A percentile compares a stretch with the other conserved stretches of the same genome.
phyloP scores from a whole-genome alignment of 2,888 invertebrate genomes.

The Ephialtes manifestator region DNA sequence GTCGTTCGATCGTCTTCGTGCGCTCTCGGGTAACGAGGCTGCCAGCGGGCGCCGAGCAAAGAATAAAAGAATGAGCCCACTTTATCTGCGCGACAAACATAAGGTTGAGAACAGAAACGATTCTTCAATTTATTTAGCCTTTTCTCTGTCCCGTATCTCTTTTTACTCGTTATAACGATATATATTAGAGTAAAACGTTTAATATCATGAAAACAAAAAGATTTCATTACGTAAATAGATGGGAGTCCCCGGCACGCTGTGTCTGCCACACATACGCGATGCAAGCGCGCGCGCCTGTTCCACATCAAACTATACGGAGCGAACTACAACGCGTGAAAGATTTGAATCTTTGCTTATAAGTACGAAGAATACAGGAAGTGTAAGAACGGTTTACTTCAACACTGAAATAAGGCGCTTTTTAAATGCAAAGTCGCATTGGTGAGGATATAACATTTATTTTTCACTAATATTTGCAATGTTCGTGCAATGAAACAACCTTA shows the following conservation, averaged over 20 bases:
- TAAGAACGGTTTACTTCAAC: slow-evolving; percentile 1
- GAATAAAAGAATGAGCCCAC: slow-evolving; percentile 3
- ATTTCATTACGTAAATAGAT: neutral
- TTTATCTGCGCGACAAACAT: neutral
- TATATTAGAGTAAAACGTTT: neutral
- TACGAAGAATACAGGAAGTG: neutral
- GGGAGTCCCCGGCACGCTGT: neutral
- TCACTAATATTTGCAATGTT: too few relatives aligned
- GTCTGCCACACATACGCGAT: neutral
- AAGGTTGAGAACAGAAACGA: neutral
- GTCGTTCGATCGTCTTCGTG: neutral
- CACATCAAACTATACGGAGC: neutral
- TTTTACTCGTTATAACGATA: neutral
- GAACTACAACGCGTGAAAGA: neutral
- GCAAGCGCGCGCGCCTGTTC: neutral
- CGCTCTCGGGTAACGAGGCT: slow-evolving; percentile 2
- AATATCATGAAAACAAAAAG: neutral
- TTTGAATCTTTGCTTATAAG: neutral
- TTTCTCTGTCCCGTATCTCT: neutral
- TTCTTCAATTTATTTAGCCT: neutral
- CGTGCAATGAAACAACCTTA: neutral
- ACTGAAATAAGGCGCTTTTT: neutral
- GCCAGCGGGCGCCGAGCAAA: neutral
- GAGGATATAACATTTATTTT: neutral
- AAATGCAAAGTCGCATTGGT: neutral